Base-by-base conservation (phyloP, 2,113 vertebrate genomes). In the Muscicapa adusta region DNA sequence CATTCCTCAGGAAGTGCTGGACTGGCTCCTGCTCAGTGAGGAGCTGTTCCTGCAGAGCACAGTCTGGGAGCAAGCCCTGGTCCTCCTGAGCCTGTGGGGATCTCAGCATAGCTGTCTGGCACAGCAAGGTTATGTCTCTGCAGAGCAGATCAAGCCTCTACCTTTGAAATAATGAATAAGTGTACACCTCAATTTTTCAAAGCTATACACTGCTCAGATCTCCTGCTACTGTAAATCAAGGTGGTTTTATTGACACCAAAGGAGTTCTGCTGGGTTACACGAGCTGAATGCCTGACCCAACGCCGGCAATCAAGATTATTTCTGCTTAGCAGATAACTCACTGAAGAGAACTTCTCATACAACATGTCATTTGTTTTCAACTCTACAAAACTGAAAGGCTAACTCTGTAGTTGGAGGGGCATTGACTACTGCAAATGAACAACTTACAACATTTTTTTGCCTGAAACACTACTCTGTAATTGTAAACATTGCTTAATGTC, bases 231-330 rank as follows among this genome's bases (percentile, higher is more conserved):
- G 72, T 88, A 95, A 95, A 95, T 96, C 75, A 89, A 56, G 88
- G 43, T 50, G 40, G 72, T 51, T 90, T 93, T 95, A 90, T 66
- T 88, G 90, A 96, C 88, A 91, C 70, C 72, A 60, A 77, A 93
- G 88, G 85, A 90, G 72, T 53, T 95, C 79, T 86, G 31, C 61
- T 85, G 66, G 34, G 78, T 67, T 94, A 71, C 82, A 77, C 36
- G 86, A 95, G 72, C 79, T 53, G 88, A 89, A 78, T 84, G 48
- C 70, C 76, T 94, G 76, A 86, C 80, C 83, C 48, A 72, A 0
- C 57, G 57, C 57, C 57, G 63, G 50, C 6, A 25, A 91, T 88
- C 43, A 58, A 85, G 58, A 88, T 77, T 91, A 25, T 83, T 90
- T 65, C 85, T 95, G 68, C 63, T 66, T 76, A 85, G 68, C 19